Conservation (phyloP, 2,888 invertebrate species). For the Xylophagus ater region DNA sequence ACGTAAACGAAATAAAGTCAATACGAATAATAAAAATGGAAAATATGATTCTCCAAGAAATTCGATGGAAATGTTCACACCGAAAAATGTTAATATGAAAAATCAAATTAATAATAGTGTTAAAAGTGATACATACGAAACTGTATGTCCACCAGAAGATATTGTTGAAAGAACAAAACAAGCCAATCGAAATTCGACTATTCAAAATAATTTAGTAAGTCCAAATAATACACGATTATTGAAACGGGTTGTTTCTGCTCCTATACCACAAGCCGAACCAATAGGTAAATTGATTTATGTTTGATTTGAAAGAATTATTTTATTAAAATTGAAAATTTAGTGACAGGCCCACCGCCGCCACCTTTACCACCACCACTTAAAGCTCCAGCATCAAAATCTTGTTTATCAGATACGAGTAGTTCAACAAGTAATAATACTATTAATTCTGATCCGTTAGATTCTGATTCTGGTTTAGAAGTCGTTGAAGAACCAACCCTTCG, state of each 20-base stretch:
- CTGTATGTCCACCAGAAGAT: slow-evolving; percentile 38
- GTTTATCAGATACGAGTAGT: slow-evolving; percentile 7
- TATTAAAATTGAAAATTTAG: slow-evolving; percentile 18
- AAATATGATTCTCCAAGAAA: slow-evolving; percentile 28
- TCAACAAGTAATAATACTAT: slow-evolving; percentile 15
- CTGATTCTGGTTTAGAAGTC: slow-evolving; percentile 44
- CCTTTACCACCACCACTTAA: slow-evolving; percentile 53
- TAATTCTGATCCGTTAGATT: slow-evolving; percentile 25
- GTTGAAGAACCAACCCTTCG: slow-evolving; percentile 56
- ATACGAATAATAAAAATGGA: slow-evolving; percentile 23
- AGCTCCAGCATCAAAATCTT: slow-evolving; percentile 25
- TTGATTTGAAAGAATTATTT: not conserved
- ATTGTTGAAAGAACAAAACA: slow-evolving; percentile 36
- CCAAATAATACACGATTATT: slow-evolving; percentile 31
- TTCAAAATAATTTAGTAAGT: slow-evolving; percentile 28
- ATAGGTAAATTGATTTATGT: slow-evolving; percentile 25
- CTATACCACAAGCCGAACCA: slow-evolving; percentile 37
- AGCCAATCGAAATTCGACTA: slow-evolving; percentile 30
- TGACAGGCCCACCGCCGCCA: slow-evolving; percentile 54
- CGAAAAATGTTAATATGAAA: slow-evolving; percentile 33
- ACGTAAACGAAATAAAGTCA: slow-evolving; percentile 33
- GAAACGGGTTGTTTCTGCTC: slow-evolving; percentile 49
- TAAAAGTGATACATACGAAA: slow-evolving; percentile 40
- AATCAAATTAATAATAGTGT: slow-evolving; percentile 31
- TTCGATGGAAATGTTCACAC: slow-evolving; percentile 25